phyloP scores from a whole-genome alignment of 2,888 invertebrate genomes.

The Epiblema foenella region DNA sequence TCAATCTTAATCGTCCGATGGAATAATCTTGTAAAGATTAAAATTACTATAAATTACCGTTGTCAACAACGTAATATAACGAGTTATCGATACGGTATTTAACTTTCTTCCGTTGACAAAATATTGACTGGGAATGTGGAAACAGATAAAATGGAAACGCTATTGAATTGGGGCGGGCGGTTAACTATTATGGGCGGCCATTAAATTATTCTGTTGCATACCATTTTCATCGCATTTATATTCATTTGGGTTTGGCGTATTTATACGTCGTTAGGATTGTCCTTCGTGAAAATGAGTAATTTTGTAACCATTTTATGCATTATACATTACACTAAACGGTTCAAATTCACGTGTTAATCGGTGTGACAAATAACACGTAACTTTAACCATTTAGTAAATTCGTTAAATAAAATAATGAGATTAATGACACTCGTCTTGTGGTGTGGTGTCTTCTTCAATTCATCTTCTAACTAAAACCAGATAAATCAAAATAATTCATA shows the following conservation, averaged over 20 bases:
- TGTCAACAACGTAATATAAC: background rate
- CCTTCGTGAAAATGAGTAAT: too few species aligned
- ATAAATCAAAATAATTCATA: too few species aligned
- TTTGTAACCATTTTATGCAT: too few species aligned
- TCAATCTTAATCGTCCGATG: background rate
- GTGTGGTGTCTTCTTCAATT: too few species aligned
- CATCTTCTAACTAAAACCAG: too few species aligned
- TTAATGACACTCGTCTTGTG: too few species aligned
- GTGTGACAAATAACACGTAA: too few species aligned
- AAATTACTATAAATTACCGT: background rate
- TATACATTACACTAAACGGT: too few species aligned
- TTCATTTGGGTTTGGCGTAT: constrained; percentile 8
- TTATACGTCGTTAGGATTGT: too few species aligned
- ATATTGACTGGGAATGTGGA: constrained; percentile 24
- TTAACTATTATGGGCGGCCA: constrained; percentile 24
- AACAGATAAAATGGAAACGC: constrained; percentile 26
- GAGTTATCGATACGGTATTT: constrained; percentile 4
- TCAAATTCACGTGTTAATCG: too few species aligned
- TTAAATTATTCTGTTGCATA: constrained; percentile 2
- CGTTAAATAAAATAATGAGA: too few species aligned
- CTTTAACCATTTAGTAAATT: too few species aligned
- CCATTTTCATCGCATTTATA: constrained; percentile 1
- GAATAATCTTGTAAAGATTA: background rate
- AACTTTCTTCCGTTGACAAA: constrained; percentile 18
- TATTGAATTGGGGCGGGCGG: constrained; percentile 24